Percentiles rank a stretch among this genome's conserved stretches.
Evolutionary conservation across 2,113 vertebrate genomes (phyloP).

Genomic region (Canis aureus): DNA sequence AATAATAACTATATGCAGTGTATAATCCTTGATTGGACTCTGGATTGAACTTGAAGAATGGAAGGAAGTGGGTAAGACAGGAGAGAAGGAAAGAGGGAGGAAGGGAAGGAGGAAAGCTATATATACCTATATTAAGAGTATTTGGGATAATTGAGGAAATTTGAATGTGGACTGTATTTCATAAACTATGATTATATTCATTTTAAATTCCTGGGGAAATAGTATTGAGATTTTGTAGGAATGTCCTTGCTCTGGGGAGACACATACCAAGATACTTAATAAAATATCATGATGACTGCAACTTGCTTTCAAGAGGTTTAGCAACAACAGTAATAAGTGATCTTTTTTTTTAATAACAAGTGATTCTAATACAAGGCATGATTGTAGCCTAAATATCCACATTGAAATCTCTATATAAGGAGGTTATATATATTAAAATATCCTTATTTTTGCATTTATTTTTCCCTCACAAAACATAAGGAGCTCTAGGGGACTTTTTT

Average conservation of each 20-base stretch:
- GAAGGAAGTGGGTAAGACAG: too few relatives aligned
- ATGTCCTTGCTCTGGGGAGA: background rate
- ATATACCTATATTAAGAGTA: background rate
- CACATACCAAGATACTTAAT: background rate
- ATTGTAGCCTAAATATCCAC: background rate
- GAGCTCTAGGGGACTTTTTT: background rate
- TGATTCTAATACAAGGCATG: background rate
- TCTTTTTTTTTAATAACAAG: background rate
- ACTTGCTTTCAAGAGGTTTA: background rate
- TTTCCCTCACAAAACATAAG: background rate
- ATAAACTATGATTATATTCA: background rate
- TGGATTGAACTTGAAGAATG: background rate
- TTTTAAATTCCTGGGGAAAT: background rate
- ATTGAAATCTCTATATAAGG: slow-evolving; percentile 13
- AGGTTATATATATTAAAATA: background rate
- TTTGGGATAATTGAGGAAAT: background rate
- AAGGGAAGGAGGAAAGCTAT: background rate
- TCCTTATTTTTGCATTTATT: background rate
- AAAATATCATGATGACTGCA: background rate
- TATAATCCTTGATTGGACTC: background rate
- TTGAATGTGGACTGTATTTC: background rate
- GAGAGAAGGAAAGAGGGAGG: background rate
- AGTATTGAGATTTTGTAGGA: background rate
- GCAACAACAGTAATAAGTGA: background rate
- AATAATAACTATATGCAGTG: background rate